Conservation (phyloP, 2,888 invertebrate species). For the Drosophila borborema region DNA sequence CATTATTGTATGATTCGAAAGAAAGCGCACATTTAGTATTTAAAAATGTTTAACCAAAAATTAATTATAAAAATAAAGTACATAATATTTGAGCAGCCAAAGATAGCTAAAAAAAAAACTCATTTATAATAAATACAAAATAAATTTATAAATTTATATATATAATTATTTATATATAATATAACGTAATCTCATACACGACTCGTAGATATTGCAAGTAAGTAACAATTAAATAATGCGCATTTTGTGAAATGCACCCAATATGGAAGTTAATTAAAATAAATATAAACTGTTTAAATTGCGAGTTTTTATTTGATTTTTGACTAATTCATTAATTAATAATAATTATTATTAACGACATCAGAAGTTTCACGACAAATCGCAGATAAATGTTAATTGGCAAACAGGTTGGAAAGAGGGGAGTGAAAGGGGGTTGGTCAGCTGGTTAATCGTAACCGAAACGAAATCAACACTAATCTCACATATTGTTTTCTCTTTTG, state of each 20-base stretch:
- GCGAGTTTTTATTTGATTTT: constrained; percentile 15
- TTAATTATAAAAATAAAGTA: neutral
- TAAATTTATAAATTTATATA: constrained; percentile 3
- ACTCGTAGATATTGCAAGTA: constrained; percentile 48
- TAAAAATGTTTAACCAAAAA: constrained; percentile 26
- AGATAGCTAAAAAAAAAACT: neutral
- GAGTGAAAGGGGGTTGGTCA: neutral
- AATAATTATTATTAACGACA: constrained; percentile 24
- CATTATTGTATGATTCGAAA: constrained; percentile 16
- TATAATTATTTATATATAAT: constrained; percentile 1
- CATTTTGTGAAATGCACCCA: constrained; percentile 50
- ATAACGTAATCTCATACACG: constrained; percentile 14
- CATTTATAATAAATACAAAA: constrained; percentile 3
- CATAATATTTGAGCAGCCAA: constrained; percentile 11
- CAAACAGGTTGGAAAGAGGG: constrained; percentile 14
- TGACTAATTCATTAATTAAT: constrained; percentile 2
- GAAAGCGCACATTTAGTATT: constrained; percentile 26
- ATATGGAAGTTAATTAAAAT: constrained; percentile 44
- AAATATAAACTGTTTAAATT: constrained; percentile 45
- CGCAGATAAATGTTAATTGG: constrained; percentile 31
- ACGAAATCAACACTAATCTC: constrained; percentile 1
- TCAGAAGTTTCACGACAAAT: constrained; percentile 69
- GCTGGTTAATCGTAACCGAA: constrained; percentile 11
- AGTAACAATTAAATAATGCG: constrained; percentile 42
- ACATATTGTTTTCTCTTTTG: constrained; percentile 33